Percentiles rank a stretch among this genome's conserved stretches.
These are phyloP conservation scores for Chionis minor DNA, from an alignment of 2,113 vertebrate species.

Conservation along the genomic window DNA sequence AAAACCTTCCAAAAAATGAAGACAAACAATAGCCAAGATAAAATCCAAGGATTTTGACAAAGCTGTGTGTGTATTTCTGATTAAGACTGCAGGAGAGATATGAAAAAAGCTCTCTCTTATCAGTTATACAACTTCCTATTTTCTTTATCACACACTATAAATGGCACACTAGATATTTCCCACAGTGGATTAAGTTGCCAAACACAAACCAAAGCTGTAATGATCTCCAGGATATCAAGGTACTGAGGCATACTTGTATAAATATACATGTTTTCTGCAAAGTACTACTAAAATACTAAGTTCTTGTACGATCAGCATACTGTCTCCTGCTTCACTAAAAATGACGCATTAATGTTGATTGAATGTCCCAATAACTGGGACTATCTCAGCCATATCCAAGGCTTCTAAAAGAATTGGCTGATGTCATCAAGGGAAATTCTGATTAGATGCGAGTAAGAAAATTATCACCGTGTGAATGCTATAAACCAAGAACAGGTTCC, in stretches of 20 bases:
- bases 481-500: neutral
- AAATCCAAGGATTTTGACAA: neutral
- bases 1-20: neutral
- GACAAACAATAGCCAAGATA: neutral
- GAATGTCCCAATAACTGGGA: neutral
- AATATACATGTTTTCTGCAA: neutral
- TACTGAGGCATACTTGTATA: neutral
- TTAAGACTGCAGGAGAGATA: neutral
- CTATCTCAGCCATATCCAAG: neutral
- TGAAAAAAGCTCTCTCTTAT: neutral
- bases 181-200: neutral
- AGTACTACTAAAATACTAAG: neutral
- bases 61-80: neutral
- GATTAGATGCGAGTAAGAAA: neutral
- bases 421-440: neutral
- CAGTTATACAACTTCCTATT: neutral
- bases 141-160: neutral
- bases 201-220: neutral
- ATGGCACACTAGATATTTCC: neutral
- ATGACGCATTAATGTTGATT: fast-evolving
- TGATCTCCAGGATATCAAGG: neutral
- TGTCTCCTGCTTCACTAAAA: neutral
- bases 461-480: neutral
- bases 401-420: neutral
- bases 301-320: neutral